Conservation (phyloP, 1,140 invertebrate species). For the Drosophila azteca region DNA sequence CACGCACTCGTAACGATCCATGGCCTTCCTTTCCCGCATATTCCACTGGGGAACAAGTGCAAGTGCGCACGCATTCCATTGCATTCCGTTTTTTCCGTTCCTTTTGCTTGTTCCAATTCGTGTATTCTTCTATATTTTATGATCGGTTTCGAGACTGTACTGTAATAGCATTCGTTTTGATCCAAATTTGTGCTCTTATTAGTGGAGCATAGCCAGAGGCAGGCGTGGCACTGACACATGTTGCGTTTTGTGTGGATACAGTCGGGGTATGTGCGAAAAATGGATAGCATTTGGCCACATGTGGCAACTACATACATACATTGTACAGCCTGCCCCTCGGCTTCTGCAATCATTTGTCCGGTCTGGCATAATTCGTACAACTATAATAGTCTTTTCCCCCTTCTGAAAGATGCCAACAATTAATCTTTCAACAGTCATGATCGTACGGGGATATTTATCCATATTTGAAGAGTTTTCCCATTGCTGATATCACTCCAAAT, state of each 20-base stretch:
- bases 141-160: slow-evolving; percentile 23
- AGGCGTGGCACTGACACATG: slow-evolving; percentile 39
- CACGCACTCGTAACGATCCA: slow-evolving; percentile 14
- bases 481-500: too few species aligned
- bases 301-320: slow-evolving; percentile 21
- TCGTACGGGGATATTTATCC: too few species aligned
- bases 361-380: slow-evolving; percentile 20
- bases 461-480: too few species aligned
- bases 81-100: background rate
- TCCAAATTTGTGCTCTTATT: slow-evolving; percentile 42
- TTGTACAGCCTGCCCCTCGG: too few species aligned
- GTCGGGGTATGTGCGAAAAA: slow-evolving; percentile 63
- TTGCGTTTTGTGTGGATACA: slow-evolving; percentile 27
- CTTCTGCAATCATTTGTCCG: slow-evolving; percentile 17
- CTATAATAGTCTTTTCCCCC: background rate
- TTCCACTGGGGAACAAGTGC: slow-evolving; percentile 59
- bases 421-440: too few species aligned
- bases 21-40: slow-evolving; percentile 20
- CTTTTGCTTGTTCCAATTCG: slow-evolving; percentile 6
- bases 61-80: slow-evolving; percentile 65
- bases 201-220: slow-evolving; percentile 54
- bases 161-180: slow-evolving; percentile 49
- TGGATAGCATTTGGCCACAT: slow-evolving; percentile 59
- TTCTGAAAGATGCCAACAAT: too few species aligned
- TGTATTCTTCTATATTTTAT: slow-evolving; percentile 63